Percentiles rank a stretch among this genome's conserved stretches.
These are phyloP conservation scores for Thripadectes ignobilis DNA, from an alignment of 2,797 vertebrate genomes.

Conservation along the genomic window DNA sequence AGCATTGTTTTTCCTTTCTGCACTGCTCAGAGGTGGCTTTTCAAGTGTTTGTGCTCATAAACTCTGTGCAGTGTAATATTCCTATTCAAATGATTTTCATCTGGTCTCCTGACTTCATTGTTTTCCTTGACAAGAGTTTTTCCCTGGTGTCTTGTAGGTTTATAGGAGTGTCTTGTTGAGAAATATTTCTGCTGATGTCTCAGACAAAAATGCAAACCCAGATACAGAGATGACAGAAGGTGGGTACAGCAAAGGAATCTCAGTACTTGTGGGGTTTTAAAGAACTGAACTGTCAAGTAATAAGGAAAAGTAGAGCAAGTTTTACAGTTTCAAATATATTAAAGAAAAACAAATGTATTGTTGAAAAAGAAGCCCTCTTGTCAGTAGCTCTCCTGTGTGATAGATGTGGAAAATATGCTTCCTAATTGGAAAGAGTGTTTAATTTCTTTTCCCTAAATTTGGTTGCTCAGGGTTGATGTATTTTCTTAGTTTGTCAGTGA, in stretches of 20 bases:
- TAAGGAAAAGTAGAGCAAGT: background rate
- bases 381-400: background rate
- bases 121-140: background rate
- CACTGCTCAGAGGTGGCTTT: background rate
- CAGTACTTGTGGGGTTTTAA: background rate
- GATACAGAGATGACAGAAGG: constrained; percentile 75
- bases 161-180: constrained; percentile 93
- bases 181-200: constrained; percentile 54
- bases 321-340: background rate
- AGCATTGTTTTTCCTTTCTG: background rate
- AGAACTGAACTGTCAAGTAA: background rate
- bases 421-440: background rate
- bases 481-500: background rate
- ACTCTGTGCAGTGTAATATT: background rate
- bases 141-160: constrained; percentile 77
- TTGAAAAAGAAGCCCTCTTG: background rate
- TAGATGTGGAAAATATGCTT: background rate
- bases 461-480: background rate
- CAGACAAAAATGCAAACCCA: constrained; percentile 66
- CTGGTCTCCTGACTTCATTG: background rate
- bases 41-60: background rate
- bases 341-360: background rate
- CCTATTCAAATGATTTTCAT: background rate
- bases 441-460: background rate
- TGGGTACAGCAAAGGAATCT: constrained; percentile 27